Evolutionary conservation across 2,113 vertebrate genomes (phyloP).

Genomic region (Heterotilapia buettikoferi): DNA sequence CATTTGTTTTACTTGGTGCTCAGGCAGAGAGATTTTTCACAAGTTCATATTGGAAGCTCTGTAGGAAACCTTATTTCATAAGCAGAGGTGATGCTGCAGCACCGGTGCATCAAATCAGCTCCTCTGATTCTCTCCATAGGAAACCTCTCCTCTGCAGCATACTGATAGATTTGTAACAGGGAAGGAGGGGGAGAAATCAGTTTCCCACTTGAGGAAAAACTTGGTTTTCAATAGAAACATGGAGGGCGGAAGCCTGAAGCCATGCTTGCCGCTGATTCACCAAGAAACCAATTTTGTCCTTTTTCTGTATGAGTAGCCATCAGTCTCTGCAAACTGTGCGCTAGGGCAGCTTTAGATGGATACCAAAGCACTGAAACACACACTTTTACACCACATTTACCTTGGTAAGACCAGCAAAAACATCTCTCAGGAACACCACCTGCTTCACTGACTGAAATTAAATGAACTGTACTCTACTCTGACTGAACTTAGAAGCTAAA

Average conservation of each 20-base stretch:
- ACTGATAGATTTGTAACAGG: neutral
- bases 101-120: slow-evolving; percentile 1
- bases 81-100: neutral
- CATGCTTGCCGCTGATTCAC: neutral
- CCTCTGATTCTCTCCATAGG: neutral
- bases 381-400: neutral
- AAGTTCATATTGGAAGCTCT: neutral
- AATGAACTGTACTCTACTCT: neutral
- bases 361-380: neutral
- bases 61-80: neutral
- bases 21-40: neutral
- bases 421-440: neutral
- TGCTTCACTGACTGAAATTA: neutral
- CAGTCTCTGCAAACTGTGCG: neutral
- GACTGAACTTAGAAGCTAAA: neutral
- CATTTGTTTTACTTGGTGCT: neutral
- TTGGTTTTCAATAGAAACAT: slow-evolving; percentile 11
- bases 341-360: neutral
- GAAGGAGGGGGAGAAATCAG: neutral
- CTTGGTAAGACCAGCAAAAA: neutral
- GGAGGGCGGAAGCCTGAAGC: neutral
- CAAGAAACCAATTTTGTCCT: slow-evolving; percentile 17
- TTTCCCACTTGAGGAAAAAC: neutral
- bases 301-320: neutral
- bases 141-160: neutral